Conservation (phyloP, 2,888 invertebrate species). For the Arctia plantaginis region DNA sequence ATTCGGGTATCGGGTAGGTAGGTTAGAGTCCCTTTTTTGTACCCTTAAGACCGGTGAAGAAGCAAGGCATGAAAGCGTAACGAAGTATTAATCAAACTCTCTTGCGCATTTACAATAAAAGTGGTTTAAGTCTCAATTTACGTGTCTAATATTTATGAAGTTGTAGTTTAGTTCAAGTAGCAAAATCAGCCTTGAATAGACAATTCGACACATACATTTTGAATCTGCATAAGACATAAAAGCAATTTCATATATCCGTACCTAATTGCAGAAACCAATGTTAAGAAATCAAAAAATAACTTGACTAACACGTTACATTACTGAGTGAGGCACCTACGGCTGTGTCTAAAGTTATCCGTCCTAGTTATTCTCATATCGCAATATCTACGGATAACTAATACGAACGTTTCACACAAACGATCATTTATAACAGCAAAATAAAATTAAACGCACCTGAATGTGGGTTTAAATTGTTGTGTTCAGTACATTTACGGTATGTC, state of each 20-base stretch:
- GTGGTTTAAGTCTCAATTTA: neutral
- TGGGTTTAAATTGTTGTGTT: neutral
- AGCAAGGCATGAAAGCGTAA: neutral
- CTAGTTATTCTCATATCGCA: slow-evolving; percentile 22
- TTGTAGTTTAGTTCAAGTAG: neutral
- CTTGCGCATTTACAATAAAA: neutral
- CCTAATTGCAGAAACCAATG: slow-evolving; percentile 19
- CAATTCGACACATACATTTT: slow-evolving; percentile 13
- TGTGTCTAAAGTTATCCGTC: slow-evolving; percentile 18
- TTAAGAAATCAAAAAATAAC: slow-evolving; percentile 23
- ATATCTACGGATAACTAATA: slow-evolving; percentile 9
- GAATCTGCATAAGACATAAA: slow-evolving; percentile 5
- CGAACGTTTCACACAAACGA: neutral
- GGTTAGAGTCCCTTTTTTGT: neutral
- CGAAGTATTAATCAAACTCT: neutral
- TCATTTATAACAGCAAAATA: neutral
- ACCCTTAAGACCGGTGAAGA: neutral
- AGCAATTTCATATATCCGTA: slow-evolving; percentile 9
- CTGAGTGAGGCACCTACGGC: slow-evolving; percentile 7
- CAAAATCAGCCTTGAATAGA: neutral
- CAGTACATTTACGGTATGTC: too few relatives aligned
- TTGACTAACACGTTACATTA: slow-evolving; percentile 23
- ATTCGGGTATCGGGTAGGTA: neutral
- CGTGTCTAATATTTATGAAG: neutral
- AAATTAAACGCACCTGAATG: neutral